Percentiles rank a stretch among this genome's conserved stretches.
phyloP scores from a whole-genome alignment of 92 coral and sea anemone genomes.

The Parazoanthus atlanticus region DNA sequence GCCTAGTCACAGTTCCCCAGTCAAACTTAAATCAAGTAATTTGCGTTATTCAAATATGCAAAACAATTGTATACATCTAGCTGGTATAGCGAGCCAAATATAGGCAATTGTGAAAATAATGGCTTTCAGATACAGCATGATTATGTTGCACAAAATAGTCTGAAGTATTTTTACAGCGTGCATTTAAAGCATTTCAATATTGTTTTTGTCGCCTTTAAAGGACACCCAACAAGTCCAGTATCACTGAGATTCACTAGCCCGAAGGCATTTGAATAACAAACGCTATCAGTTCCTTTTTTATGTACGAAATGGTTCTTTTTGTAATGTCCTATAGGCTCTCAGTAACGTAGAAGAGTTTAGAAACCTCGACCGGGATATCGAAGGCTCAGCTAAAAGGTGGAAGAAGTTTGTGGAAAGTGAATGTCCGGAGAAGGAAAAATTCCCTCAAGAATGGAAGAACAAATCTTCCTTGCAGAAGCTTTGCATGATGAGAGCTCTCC shows the following conservation, averaged over 20 bases:
- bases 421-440: constrained; percentile 99
- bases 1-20: not conserved
- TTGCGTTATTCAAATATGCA: not conserved
- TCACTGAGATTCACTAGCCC: not conserved
- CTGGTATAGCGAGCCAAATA: no score
- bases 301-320: not conserved
- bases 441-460: constrained; percentile 99
- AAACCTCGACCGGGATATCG: constrained; percentile 98
- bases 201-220: no score
- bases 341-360: constrained; percentile 96
- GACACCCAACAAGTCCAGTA: not conserved
- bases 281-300: no score
- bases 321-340: constrained; percentile 69
- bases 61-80: no score
- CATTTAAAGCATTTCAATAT: no score
- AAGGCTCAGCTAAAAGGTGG: constrained; percentile 99
- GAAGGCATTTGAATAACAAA: not conserved
- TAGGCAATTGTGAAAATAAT: no score
- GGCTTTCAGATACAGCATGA: no score
- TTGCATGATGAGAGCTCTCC: constrained; percentile 98
- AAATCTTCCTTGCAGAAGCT: constrained; percentile 94
- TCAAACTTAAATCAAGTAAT: not conserved
- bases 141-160: no score
- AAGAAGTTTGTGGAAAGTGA: constrained; percentile 99
- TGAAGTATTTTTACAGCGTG: no score